These are phyloP conservation scores for Pangasius macronema DNA, from an alignment of 2,797 vertebrate genomes.

Conservation along the genomic window DNA sequence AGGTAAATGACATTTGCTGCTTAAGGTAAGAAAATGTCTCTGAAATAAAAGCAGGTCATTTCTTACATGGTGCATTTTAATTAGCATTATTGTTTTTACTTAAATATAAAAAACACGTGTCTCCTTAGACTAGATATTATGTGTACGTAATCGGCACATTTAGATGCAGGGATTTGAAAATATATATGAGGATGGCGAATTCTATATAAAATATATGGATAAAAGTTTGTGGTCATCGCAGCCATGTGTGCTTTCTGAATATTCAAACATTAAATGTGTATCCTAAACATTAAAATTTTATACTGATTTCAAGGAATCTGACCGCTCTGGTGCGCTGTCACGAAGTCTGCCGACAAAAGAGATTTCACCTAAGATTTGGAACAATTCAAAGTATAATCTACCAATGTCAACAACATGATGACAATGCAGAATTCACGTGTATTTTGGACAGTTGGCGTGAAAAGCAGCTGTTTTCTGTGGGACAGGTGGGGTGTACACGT, in stretches of 20 bases:
- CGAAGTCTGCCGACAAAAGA: too few relatives aligned
- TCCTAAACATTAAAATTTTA: neutral
- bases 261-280: neutral
- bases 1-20: too few relatives aligned
- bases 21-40: neutral
- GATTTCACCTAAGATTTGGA: too few relatives aligned
- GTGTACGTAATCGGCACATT: neutral
- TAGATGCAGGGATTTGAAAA: neutral
- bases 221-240: neutral
- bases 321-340: neutral
- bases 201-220: neutral
- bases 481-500: neutral
- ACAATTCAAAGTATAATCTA: too few relatives aligned
- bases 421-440: neutral
- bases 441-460: slow-evolving; percentile 4
- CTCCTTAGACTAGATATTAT: neutral
- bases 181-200: neutral
- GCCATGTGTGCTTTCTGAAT: neutral
- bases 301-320: neutral
- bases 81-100: neutral
- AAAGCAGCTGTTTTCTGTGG: slow-evolving; percentile 4
- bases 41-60: neutral
- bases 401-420: too few relatives aligned
- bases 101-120: neutral
- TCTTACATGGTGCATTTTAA: neutral